These are phyloP conservation scores for Phoebastria nigripes DNA, from an alignment of 2,797 vertebrate species.

Conservation along the genomic window DNA sequence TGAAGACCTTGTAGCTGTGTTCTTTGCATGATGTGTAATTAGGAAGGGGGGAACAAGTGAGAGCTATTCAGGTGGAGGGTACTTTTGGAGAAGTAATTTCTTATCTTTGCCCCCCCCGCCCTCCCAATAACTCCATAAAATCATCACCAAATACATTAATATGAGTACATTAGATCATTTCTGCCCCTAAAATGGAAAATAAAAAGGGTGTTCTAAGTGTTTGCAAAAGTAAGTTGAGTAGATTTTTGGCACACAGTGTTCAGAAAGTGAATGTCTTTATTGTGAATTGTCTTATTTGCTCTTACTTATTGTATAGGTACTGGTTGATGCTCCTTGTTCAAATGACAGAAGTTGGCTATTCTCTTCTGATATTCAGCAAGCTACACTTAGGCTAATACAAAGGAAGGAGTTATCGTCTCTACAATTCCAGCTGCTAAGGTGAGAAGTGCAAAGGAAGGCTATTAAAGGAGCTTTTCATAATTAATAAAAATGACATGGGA, in stretches of 20 bases:
- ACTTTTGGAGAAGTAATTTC: not conserved
- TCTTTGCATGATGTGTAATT: not conserved
- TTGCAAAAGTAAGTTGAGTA: not conserved
- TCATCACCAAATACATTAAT: not conserved
- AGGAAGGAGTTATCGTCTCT: slow-evolving; percentile 80
- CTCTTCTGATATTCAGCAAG: slow-evolving; percentile 78
- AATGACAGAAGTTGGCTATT: slow-evolving; percentile 96
- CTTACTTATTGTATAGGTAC: slow-evolving; percentile 72
- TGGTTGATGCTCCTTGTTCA: slow-evolving; percentile 94
- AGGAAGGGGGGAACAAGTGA: not conserved
- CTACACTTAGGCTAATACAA: slow-evolving; percentile 78
- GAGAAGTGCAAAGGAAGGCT: slow-evolving; percentile 22
- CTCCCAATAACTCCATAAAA: not conserved
- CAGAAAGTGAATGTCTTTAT: not conserved
- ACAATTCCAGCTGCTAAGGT: slow-evolving; percentile 88
- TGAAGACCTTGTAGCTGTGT: not conserved
- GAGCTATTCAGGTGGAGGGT: not conserved
- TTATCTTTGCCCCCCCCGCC: not conserved
- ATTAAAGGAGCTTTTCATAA: not conserved
- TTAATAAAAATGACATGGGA: not conserved
- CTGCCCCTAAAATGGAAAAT: not conserved
- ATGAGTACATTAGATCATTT: not conserved
- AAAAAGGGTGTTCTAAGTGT: not conserved
- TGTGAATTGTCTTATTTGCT: not conserved
- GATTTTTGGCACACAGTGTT: not conserved